Conservation (phyloP, 1,140 invertebrate genomes). For the Cepaea nemoralis region DNA sequence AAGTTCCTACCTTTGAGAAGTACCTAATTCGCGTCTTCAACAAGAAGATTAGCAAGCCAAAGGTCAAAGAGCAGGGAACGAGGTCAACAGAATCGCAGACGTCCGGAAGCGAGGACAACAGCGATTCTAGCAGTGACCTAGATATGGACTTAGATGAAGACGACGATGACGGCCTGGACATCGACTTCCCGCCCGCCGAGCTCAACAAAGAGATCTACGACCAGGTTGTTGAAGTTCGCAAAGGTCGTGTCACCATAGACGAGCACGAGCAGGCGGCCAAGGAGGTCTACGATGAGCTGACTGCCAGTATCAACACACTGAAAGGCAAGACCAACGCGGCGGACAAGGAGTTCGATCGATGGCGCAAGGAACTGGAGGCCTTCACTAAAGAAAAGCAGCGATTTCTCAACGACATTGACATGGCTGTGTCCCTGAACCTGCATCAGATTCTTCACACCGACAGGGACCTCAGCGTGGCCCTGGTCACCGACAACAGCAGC, state of each 20-base stretch:
- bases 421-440: constrained; percentile 4
- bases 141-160: constrained; percentile 31
- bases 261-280: neutral
- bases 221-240: constrained; percentile 17
- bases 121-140: constrained; percentile 29
- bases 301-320: neutral
- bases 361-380: neutral
- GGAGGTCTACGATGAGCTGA: constrained; percentile 8
- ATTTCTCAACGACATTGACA: constrained; percentile 23
- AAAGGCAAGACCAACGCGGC: constrained; percentile 11
- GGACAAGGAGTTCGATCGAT: constrained; percentile 1
- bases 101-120: constrained; percentile 30
- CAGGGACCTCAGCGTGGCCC: neutral
- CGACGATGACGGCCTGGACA: constrained; percentile 34
- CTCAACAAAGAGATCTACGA: constrained; percentile 34
- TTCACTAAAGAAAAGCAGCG: constrained; percentile 34
- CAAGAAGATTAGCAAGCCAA: constrained; percentile 12
- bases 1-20: constrained; percentile 32
- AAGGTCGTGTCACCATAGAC: neutral
- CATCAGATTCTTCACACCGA: constrained; percentile 33
- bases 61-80: neutral
- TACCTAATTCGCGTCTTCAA: constrained; percentile 36
- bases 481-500: constrained; percentile 1
- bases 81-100: neutral
- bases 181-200: constrained; percentile 31